Conservation (phyloP, 2,888 invertebrate species). For the Coremacera marginata region DNA sequence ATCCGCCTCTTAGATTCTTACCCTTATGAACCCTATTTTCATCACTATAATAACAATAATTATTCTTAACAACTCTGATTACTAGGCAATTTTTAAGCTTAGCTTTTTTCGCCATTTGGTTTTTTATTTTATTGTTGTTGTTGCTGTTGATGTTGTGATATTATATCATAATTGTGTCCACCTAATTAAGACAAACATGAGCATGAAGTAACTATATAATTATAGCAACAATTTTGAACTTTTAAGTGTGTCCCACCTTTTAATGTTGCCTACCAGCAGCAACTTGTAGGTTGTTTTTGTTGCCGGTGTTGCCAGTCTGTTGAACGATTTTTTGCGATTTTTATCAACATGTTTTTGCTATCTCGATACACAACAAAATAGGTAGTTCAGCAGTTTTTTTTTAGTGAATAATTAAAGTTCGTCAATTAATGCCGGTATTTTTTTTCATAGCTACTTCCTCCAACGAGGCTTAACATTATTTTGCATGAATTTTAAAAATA, state of each 20-base stretch:
- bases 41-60: background rate
- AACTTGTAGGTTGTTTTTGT: background rate
- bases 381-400: background rate
- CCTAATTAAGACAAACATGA: slow-evolving; percentile 25
- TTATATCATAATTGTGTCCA: slow-evolving; percentile 4
- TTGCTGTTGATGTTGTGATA: background rate
- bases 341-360: background rate
- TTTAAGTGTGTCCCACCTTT: background rate
- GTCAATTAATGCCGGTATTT: background rate
- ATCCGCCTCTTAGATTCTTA: no score
- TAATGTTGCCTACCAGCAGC: background rate
- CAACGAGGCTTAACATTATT: background rate
- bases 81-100: background rate
- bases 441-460: no score
- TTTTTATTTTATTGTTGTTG: background rate
- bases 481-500: background rate
- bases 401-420: background rate
- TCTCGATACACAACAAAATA: background rate
- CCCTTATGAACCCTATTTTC: background rate
- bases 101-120: background rate
- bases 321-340: background rate
- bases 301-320: background rate
- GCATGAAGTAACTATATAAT: background rate
- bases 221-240: slow-evolving; percentile 24
- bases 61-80: slow-evolving; percentile 11